A percentile compares a stretch with the other conserved stretches of the same genome.
phyloP scores from a whole-genome alignment of 2,797 vertebrate species.

The Oreonectes daqikongensis region DNA sequence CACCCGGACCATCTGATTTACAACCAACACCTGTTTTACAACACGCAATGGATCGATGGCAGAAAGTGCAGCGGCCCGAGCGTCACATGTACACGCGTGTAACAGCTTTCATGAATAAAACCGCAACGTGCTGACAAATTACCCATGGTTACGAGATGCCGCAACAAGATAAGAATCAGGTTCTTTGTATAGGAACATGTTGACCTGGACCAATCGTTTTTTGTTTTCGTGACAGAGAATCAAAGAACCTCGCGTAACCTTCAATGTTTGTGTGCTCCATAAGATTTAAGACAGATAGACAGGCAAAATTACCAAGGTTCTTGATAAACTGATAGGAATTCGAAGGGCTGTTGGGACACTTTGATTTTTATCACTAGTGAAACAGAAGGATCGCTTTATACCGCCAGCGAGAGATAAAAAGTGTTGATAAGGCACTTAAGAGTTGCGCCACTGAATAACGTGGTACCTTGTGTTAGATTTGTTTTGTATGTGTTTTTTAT shows the following conservation, averaged over 20 bases:
- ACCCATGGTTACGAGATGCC: not conserved
- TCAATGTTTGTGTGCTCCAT: slow-evolving; percentile 25
- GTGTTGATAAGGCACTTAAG: slow-evolving; percentile 19
- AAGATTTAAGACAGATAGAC: not conserved
- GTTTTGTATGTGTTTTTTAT: too few species aligned
- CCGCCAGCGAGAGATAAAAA: slow-evolving; percentile 18
- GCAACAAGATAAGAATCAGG: slow-evolving; percentile 1
- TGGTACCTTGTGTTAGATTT: not conserved
- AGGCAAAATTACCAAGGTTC: not conserved
- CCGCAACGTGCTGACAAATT: slow-evolving; percentile 16
- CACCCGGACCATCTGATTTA: not conserved
- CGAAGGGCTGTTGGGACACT: not conserved
- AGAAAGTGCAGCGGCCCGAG: not conserved
- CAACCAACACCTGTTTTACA: slow-evolving; percentile 11
- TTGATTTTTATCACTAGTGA: slow-evolving; percentile 26
- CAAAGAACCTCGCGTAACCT: not conserved
- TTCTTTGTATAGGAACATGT: not conserved
- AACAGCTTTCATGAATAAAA: slow-evolving; percentile 10
- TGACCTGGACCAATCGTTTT: slow-evolving; percentile 10
- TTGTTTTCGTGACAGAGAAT: slow-evolving; percentile 34
- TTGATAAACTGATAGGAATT: slow-evolving; percentile 32
- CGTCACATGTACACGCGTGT: not conserved
- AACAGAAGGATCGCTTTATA: slow-evolving; percentile 5
- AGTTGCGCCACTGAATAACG: not conserved
- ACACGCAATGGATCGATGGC: slow-evolving; percentile 8